Conservation (phyloP, 1,140 invertebrate species). For the Drosophila lowei region DNA sequence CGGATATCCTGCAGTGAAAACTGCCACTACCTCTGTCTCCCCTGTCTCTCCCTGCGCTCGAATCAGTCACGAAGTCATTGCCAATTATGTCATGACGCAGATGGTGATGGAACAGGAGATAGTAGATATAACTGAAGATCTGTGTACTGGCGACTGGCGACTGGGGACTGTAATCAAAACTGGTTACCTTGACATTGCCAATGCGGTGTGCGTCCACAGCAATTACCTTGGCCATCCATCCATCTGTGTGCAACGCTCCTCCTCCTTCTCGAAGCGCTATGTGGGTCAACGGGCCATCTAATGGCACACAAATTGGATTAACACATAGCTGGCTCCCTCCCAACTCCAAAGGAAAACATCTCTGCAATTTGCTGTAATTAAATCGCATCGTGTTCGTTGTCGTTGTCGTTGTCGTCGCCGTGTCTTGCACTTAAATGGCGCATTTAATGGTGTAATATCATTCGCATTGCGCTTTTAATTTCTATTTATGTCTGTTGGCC, state of each 20-base stretch:
- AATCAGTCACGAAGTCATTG: constrained; percentile 20
- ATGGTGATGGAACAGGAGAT: constrained; percentile 5
- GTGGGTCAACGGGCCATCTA: constrained; percentile 64
- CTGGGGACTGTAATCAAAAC: constrained; percentile 65
- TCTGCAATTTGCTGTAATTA: constrained; percentile 79
- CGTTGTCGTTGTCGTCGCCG: constrained; percentile 23
- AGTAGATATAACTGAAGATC: constrained; percentile 25
- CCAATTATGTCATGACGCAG: constrained; percentile 62
- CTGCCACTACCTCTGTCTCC: neutral
- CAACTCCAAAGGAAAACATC: constrained; percentile 28
- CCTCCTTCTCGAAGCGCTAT: constrained; percentile 36
- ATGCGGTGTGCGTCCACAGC: constrained; percentile 22
- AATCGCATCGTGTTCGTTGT: constrained; percentile 39
- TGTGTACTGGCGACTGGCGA: neutral
- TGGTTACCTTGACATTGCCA: constrained; percentile 78
- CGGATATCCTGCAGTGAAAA: constrained; percentile 62
- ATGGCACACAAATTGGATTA: constrained; percentile 78
- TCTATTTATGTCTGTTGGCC: constrained; percentile 74
- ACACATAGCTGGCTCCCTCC: constrained; percentile 54
- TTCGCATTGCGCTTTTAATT: constrained; percentile 75
- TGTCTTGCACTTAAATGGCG: constrained; percentile 76
- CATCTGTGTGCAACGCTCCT: constrained; percentile 24
- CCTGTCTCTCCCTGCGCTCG: neutral
- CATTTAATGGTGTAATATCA: constrained; percentile 80
- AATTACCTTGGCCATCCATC: constrained; percentile 43